Base-by-base conservation (phyloP, 2,797 vertebrate species). In the Falco peregrinus region DNA sequence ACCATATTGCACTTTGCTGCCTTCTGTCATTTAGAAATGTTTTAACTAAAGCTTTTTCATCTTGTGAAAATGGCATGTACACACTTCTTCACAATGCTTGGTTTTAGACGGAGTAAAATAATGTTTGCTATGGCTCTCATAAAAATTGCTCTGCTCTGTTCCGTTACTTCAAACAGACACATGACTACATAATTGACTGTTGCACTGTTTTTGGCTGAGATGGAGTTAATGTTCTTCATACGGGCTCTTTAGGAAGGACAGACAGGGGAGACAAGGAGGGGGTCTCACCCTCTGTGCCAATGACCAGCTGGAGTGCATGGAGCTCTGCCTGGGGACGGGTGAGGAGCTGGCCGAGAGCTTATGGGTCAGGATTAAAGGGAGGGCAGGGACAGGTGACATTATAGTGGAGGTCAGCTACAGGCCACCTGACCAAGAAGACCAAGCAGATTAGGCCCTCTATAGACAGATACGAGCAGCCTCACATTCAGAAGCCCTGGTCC, bases 11-110 rank as follows among this genome's bases (percentile, higher is more conserved):
- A 35, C 29, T 84, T 87, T 4, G 2, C 50, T 63, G 78, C 41
- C 51, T 79, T 61, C 57, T 82, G 59, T 54, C 43, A 35, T 22
- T 75, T 25, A 53, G 53, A 61, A 85, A 59, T 6, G 12, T 45
- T 74, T 95, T 57, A 70, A 64, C 10, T 31, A 51, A 51, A 65
- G 51, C 16, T 20, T 80, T 35, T 68, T 50, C 17, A 28, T 69
- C 16, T 59, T 33, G 24, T 21, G n/a, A 43, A 78, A 81, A 41
- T 0, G 1, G 20, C 1, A 0, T 43, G n/a, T 8, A 28, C 11
- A 25, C 16, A 10, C 4, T 41, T 85, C 29, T 69, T 78, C 35
- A 21, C 2, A 5, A 35, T 33, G 19, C 19, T 74, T 0, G 1
- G 10, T 8, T 79, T 82, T 75, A 57, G 26, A 53, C 4, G 13